These are phyloP conservation scores for Neostethus bicornis DNA, from an alignment of 2,797 vertebrate genomes.

Conservation along the genomic window DNA sequence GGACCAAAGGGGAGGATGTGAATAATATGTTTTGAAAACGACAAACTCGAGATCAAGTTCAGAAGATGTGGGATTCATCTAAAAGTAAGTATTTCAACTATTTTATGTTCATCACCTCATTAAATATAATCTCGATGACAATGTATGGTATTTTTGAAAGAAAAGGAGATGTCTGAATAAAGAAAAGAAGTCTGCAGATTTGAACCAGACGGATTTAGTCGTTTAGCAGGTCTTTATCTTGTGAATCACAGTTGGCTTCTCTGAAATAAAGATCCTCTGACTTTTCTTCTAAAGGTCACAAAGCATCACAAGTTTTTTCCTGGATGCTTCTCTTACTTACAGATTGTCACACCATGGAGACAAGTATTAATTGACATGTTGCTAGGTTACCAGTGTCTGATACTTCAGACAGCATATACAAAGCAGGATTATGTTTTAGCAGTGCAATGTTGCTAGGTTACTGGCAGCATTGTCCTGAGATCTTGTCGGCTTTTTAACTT, in stretches of 20 bases:
- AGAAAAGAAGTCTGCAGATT: no score
- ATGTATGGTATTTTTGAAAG: no score
- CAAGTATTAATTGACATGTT: constrained; percentile 34
- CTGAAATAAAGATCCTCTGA: constrained; percentile 8
- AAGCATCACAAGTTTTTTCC: constrained; percentile 9
- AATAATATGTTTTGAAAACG: no score
- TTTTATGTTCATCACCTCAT: no score
- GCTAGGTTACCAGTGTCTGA: constrained; percentile 39
- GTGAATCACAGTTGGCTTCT: background rate
- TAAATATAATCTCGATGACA: no score
- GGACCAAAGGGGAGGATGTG: no score
- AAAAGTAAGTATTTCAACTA: no score
- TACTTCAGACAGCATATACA: constrained; percentile 28
- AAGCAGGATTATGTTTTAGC: constrained; percentile 35
- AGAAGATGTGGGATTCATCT: no score
- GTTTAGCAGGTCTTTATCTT: background rate
- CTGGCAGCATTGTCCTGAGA: constrained; percentile 25
- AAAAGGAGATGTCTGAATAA: no score
- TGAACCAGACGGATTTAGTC: no score
- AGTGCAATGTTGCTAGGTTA: constrained; percentile 59
- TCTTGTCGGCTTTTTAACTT: constrained; percentile 15
- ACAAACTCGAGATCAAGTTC: no score
- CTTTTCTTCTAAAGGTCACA: constrained; percentile 19
- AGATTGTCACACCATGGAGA: background rate
- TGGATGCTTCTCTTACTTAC: background rate